A percentile compares a stretch with the other conserved stretches of the same genome.
These are phyloP conservation scores for Caradrina kadenii DNA, from an alignment of 2,888 invertebrate genomes.

Conservation along the genomic window DNA sequence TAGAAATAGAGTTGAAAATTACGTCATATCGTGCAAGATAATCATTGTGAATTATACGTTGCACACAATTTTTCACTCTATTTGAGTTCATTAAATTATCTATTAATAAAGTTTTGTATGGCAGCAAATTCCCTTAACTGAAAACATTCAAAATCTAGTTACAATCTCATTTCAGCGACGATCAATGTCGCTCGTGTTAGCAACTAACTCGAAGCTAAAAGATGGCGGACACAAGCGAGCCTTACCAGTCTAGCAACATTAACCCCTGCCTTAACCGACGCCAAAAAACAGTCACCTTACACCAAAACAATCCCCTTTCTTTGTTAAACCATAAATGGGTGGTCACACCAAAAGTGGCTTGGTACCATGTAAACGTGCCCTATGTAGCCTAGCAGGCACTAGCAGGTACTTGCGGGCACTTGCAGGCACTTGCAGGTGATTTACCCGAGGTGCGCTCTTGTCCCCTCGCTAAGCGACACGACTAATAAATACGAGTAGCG, in stretches of 20 bases:
- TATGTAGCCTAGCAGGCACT: constrained; percentile 39
- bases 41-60: too few relatives aligned
- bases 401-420: constrained; percentile 47
- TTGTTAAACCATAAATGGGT: constrained; percentile 59
- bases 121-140: too few relatives aligned
- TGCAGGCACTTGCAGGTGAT: constrained; percentile 64
- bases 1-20: too few relatives aligned
- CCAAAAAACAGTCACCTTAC: constrained; percentile 48
- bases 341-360: constrained; percentile 58
- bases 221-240: neutral
- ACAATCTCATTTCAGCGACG: too few relatives aligned
- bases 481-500: constrained; percentile 69
- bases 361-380: constrained; percentile 70
- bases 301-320: constrained; percentile 55
- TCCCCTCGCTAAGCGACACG: constrained; percentile 61
- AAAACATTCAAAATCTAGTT: too few relatives aligned
- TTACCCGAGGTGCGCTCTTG: constrained; percentile 69
- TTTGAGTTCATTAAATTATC: too few relatives aligned
- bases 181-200: neutral
- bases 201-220: too few relatives aligned
- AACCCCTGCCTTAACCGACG: constrained; percentile 31
- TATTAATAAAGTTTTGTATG: too few relatives aligned
- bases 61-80: too few relatives aligned
- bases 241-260: constrained; percentile 32
- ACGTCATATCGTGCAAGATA: too few relatives aligned